phyloP scores from a whole-genome alignment of 2,797 vertebrate genomes.

The Chaetodon trifasciatus region DNA sequence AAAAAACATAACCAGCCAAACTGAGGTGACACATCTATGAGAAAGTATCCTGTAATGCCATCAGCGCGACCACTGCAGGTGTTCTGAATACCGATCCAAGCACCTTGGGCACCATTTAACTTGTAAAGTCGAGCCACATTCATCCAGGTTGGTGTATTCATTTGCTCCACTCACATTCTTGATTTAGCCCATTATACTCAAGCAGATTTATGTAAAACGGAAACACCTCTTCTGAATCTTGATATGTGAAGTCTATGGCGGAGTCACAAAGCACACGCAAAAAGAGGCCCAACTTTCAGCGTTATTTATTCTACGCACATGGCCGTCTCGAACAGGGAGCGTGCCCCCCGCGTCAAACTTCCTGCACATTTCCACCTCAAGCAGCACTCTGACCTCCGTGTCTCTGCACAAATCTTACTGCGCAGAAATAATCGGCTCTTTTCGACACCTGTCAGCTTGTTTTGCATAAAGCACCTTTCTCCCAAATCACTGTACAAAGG shows the following conservation, averaged over 20 bases:
- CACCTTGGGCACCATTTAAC: conserved; percentile 26
- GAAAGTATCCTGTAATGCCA: conserved; percentile 7
- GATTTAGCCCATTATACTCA: conserved; percentile 25
- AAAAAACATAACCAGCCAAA: conserved; percentile 22
- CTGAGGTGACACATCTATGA: conserved; percentile 28
- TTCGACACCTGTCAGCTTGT: conserved; percentile 33
- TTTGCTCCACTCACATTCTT: conserved; percentile 49
- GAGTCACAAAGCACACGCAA: conserved; percentile 2
- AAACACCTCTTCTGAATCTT: conserved; percentile 42
- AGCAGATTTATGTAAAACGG: conserved; percentile 17
- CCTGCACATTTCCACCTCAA: conserved; percentile 16
- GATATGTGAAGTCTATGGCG: conserved; percentile 61
- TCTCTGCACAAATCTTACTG: conserved; percentile 4
- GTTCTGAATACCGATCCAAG: conserved; percentile 15
- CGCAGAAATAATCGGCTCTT: conserved; percentile 12
- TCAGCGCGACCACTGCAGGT: neutral
- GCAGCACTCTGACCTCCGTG: conserved; percentile 50
- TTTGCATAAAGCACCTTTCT: conserved; percentile 57
- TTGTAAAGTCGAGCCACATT: conserved; percentile 49
- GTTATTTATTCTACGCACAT: conserved; percentile 10
- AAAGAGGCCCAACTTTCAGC: conserved; percentile 10
- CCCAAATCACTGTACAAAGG: conserved; percentile 34
- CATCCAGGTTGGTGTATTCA: conserved; percentile 44
- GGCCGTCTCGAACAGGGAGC: conserved; percentile 25
- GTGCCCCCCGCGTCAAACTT: neutral